Conservation (phyloP, 2,888 invertebrate species). For the Eubasilissa splendida region DNA sequence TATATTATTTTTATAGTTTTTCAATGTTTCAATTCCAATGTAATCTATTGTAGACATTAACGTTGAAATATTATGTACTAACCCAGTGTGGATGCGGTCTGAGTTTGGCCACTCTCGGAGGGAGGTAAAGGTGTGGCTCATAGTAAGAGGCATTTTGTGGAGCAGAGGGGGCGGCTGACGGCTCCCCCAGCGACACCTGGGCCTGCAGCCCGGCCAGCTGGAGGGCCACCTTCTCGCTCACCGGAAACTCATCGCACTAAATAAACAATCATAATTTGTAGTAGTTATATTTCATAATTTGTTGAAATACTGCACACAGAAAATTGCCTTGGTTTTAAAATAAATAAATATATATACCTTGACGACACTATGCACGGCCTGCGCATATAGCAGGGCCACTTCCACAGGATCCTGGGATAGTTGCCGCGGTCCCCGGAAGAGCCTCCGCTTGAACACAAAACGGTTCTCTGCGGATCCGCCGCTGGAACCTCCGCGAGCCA, state of each 20-base stretch:
- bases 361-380: constrained; percentile 95
- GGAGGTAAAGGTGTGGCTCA: constrained; percentile 92
- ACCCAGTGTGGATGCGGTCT: constrained; percentile 90
- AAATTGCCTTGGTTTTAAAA: neutral
- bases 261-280: constrained; percentile 45
- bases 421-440: constrained; percentile 91
- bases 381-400: constrained; percentile 93
- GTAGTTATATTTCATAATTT: too few relatives aligned
- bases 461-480: constrained; percentile 89
- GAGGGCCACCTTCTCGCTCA: constrained; percentile 94
- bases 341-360: constrained; percentile 77
- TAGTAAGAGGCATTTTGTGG: constrained; percentile 88
- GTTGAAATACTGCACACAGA: too few relatives aligned
- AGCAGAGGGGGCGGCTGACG: constrained; percentile 78
- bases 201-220: constrained; percentile 95
- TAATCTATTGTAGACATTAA: too few relatives aligned
- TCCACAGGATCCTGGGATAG: constrained; percentile 96
- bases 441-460: constrained; percentile 91
- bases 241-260: constrained; percentile 94
- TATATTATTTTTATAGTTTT: too few relatives aligned
- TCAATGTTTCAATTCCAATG: too few relatives aligned
- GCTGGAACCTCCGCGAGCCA: constrained; percentile 75
- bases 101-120: constrained; percentile 85
- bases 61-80: constrained; percentile 59
- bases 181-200: constrained; percentile 94